Evolutionary conservation across 2,113 vertebrate genomes (phyloP).

Genomic region (Chitala chitala): DNA sequence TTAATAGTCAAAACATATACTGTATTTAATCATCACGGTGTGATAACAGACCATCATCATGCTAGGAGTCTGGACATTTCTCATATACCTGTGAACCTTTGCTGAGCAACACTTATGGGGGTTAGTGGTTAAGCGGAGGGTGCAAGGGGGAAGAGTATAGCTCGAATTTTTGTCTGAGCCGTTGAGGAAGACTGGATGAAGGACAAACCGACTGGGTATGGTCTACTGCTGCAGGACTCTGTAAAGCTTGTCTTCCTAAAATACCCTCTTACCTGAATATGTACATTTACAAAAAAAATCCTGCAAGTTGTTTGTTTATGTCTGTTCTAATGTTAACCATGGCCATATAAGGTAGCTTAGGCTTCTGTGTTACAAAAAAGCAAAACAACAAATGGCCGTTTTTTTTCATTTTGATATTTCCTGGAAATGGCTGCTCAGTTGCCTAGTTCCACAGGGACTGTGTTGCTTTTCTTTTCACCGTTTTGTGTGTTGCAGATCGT

Average conservation of each 20-base stretch:
- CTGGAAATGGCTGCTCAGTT: constrained; percentile 61
- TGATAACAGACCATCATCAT: constrained; percentile 34
- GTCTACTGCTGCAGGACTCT: constrained; percentile 80
- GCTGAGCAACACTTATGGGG: constrained; percentile 46
- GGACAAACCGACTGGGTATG: constrained; percentile 61
- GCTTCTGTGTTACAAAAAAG: constrained; percentile 28
- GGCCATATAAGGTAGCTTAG: constrained; percentile 58
- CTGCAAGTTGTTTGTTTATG: constrained; percentile 44
- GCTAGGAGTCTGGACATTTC: constrained; percentile 37
- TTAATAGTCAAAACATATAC: constrained; percentile 44
- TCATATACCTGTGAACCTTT: constrained; percentile 64
- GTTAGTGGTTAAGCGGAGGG: constrained; percentile 27
- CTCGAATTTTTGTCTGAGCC: constrained; percentile 53
- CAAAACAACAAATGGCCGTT: neutral
- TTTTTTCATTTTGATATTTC: constrained; percentile 42
- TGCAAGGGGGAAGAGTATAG: constrained; percentile 31
- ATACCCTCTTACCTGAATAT: constrained; percentile 68
- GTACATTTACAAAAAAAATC: constrained; percentile 54
- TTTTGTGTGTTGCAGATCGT: constrained; percentile 32
- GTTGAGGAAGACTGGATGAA: constrained; percentile 69
- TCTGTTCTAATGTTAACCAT: constrained; percentile 45
- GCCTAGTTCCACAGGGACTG: constrained; percentile 65
- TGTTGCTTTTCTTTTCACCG: constrained; percentile 30
- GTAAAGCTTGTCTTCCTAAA: constrained; percentile 97
- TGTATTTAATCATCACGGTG: constrained; percentile 47